phyloP scores from a whole-genome alignment of 2,888 invertebrate species.

The Limulus polyphemus region DNA sequence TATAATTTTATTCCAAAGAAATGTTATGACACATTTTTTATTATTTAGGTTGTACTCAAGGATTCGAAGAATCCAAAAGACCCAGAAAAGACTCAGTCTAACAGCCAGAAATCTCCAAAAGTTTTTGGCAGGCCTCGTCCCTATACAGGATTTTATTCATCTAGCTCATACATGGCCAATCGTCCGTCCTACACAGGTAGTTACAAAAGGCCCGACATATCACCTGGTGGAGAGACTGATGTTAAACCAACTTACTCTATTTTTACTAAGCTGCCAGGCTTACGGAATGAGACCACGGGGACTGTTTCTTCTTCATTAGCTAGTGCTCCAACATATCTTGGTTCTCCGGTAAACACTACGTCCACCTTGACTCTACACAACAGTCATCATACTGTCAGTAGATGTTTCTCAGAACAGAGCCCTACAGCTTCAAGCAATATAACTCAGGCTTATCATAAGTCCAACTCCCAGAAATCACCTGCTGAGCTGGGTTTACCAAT shows the following conservation, averaged over 20 bases:
- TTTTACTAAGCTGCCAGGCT: conserved; percentile 26
- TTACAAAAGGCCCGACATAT: conserved; percentile 41
- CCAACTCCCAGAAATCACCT: not conserved
- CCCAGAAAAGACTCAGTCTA: conserved; percentile 18
- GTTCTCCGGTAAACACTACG: not conserved
- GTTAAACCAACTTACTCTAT: conserved; percentile 23
- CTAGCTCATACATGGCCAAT: conserved; percentile 59
- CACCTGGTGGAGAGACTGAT: conserved; percentile 22
- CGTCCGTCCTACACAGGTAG: conserved; percentile 47
- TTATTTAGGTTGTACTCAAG: conserved; percentile 13
- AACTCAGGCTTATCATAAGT: not conserved
- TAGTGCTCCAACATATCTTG: conserved; percentile 44
- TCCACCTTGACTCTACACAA: not conserved
- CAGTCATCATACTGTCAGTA: not conserved
- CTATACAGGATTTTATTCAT: conserved; percentile 49
- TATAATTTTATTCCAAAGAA: too few species aligned
- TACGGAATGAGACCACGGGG: conserved; percentile 21
- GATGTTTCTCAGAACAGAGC: not conserved
- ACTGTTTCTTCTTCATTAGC: conserved; percentile 6
- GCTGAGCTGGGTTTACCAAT: too few species aligned
- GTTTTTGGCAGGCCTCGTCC: conserved; percentile 48
- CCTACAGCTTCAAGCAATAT: not conserved
- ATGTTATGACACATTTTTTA: not conserved
- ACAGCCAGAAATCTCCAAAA: conserved; percentile 40
- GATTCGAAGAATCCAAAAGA: conserved; percentile 19